Percentiles rank a stretch among this genome's conserved stretches.
Evolutionary conservation across 2,113 vertebrate genomes (phyloP).

Genomic region (Hystrix cristata): DNA sequence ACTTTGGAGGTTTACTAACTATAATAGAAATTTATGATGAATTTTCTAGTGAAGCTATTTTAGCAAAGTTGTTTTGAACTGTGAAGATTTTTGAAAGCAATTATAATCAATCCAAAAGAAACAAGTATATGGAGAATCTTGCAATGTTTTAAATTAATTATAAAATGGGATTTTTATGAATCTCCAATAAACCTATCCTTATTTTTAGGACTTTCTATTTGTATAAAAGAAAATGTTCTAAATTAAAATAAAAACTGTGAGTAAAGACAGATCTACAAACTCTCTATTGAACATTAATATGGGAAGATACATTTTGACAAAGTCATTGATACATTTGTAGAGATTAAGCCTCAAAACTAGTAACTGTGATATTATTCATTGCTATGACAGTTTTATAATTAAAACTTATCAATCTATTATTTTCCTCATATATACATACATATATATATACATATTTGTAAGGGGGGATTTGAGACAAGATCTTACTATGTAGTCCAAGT

Average conservation of each 20-base stretch:
- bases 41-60: slow-evolving; percentile 45
- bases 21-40: slow-evolving; percentile 10
- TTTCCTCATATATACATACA: neutral
- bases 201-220: neutral
- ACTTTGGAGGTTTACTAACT: neutral
- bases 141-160: slow-evolving; percentile 49
- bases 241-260: neutral
- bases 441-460: neutral
- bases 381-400: neutral
- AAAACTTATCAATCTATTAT: neutral
- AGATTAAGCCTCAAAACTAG: slow-evolving; percentile 12
- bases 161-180: neutral
- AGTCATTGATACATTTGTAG: slow-evolving; percentile 30
- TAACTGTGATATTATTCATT: neutral
- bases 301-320: slow-evolving; percentile 15
- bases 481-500: neutral
- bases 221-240: neutral
- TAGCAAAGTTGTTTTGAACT: neutral
- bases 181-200: neutral
- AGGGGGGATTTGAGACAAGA: neutral
- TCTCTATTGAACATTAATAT: neutral
- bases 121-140: neutral
- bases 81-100: slow-evolving; percentile 1
- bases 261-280: neutral
- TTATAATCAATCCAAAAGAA: slow-evolving; percentile 13